Evolutionary conservation across 2,888 invertebrate species (phyloP).

Genomic region (Lasioglossum marginatum): DNA sequence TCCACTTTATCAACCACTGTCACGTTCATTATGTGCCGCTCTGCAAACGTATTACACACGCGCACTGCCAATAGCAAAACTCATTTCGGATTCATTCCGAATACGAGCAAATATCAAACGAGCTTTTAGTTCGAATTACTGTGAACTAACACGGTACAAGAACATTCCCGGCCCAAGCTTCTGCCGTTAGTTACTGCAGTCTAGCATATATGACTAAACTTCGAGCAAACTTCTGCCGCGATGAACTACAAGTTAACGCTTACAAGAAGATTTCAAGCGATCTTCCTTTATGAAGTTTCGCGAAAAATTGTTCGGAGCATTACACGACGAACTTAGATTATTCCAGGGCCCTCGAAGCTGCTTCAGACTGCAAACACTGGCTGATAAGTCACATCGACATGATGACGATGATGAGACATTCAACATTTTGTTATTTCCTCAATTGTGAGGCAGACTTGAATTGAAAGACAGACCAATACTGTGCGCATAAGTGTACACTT

Average conservation of each 20-base stretch:
- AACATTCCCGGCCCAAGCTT: slow-evolving; percentile 26
- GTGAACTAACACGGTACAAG: slow-evolving; percentile 24
- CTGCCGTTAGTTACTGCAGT: slow-evolving; percentile 31
- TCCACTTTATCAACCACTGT: slow-evolving; percentile 4
- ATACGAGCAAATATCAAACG: slow-evolving; percentile 40
- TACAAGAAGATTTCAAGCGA: slow-evolving; percentile 22
- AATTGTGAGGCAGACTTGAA: too few relatives aligned
- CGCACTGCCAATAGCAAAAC: slow-evolving; percentile 22
- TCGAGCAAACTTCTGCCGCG: slow-evolving; percentile 30
- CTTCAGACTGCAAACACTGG: neutral
- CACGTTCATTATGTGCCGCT: neutral
- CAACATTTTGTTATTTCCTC: neutral
- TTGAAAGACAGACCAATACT: too few relatives aligned
- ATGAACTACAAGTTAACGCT: slow-evolving; percentile 31
- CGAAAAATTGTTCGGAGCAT: slow-evolving; percentile 21
- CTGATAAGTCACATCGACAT: neutral
- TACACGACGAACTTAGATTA: neutral
- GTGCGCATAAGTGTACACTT: too few relatives aligned
- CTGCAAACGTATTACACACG: slow-evolving; percentile 4
- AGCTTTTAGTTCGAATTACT: slow-evolving; percentile 41
- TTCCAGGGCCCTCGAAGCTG: neutral
- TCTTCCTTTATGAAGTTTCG: slow-evolving; percentile 10
- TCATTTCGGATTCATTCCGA: slow-evolving; percentile 37
- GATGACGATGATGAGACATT: neutral
- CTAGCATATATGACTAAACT: slow-evolving; percentile 51